Conservation (phyloP, 2,888 invertebrate genomes). For the Lepidonotus clava region DNA sequence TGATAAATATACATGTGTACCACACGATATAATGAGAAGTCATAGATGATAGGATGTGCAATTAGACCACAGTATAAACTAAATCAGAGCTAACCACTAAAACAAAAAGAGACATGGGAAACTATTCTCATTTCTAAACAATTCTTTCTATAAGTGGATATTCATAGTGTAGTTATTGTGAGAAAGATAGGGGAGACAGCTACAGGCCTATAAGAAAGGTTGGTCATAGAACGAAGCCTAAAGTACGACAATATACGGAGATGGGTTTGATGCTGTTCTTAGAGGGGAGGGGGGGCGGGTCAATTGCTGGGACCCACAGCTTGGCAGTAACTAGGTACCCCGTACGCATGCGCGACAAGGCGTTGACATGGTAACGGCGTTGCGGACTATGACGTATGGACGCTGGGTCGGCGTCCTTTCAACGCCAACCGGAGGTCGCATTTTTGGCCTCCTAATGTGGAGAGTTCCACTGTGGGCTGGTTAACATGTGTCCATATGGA, state of each 20-base stretch:
- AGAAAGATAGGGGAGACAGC: too few species aligned
- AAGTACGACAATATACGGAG: neutral
- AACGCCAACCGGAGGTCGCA: conserved; percentile 20
- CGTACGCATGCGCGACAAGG: neutral
- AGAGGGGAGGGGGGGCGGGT: neutral
- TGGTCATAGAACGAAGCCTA: neutral
- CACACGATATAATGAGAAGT: too few species aligned
- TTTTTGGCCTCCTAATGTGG: conserved; percentile 4
- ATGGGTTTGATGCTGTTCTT: neutral
- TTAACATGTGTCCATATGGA: conserved; percentile 18
- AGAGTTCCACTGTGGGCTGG: neutral
- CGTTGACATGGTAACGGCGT: conserved; percentile 15
- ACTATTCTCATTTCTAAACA: too few species aligned
- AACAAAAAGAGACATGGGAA: too few species aligned
- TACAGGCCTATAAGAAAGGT: too few species aligned
- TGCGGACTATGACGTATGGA: conserved; percentile 29
- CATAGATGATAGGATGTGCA: too few species aligned
- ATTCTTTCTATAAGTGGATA: too few species aligned
- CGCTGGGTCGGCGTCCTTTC: neutral
- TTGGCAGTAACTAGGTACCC: neutral
- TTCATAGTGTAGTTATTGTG: too few species aligned
- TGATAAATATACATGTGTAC: too few species aligned
- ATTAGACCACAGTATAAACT: too few species aligned
- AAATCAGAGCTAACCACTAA: too few species aligned
- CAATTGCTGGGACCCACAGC: neutral